A percentile compares a stretch with the other conserved stretches of the same genome.
Evolutionary conservation across 2,113 vertebrate species (phyloP).

Genomic region (Aegithalos caudatus): DNA sequence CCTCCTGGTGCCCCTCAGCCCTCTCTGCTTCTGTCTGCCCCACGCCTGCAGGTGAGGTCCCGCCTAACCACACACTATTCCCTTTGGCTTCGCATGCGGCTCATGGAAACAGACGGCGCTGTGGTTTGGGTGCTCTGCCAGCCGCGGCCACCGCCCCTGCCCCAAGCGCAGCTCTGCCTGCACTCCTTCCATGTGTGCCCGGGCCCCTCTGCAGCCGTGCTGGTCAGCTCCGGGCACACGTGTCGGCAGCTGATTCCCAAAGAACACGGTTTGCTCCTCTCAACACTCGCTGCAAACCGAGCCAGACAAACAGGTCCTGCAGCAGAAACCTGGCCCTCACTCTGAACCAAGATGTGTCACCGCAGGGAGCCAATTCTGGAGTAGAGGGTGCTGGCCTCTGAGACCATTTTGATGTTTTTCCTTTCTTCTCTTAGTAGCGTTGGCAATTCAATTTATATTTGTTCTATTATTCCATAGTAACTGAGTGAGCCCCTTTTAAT

Average conservation of each 20-base stretch:
- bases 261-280: background rate
- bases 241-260: rapidly evolving
- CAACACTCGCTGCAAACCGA: background rate
- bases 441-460: background rate
- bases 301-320: background rate
- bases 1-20: background rate
- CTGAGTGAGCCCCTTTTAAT: background rate
- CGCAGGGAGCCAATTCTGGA: background rate
- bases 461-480: background rate
- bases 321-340: background rate
- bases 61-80: rapidly evolving
- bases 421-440: background rate
- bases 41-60: background rate
- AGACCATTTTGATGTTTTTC: background rate
- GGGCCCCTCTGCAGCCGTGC: rapidly evolving
- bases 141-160: background rate
- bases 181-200: rapidly evolving
- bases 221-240: rapidly evolving
- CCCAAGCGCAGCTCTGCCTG: rapidly evolving
- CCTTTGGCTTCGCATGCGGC: rapidly evolving
- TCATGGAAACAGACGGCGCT: rapidly evolving
- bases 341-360: background rate
- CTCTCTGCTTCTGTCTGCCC: background rate
- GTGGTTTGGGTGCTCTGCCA: rapidly evolving
- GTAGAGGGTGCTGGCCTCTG: background rate